Evolutionary conservation across 2,888 invertebrate genomes (phyloP), one percentile per base, ranked within the genome.

Genomic region (Scaptomyza caliginosa): DNA sequence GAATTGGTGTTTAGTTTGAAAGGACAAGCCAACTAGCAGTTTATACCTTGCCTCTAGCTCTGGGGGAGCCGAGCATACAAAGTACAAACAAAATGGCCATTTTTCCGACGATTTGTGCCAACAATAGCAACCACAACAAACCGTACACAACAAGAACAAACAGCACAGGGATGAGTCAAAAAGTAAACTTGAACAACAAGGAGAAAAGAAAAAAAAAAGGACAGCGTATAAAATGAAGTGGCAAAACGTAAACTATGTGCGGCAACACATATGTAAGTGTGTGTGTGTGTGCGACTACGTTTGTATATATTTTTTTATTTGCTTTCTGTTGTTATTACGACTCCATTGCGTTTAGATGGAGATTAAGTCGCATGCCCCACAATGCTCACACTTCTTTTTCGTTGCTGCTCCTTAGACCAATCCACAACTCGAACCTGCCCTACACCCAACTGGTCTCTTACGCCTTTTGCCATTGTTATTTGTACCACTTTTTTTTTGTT

Each of bases 311-410:
- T 32, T 77, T 82, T 80, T 83, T 83, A 80, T 82, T 82, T 83
- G 84, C 64, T 86, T 86, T 83, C 74, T 58, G 80, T 72, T 83
- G 84, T 86, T 82, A 82, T 82, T 82, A 82, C 82, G 86, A 83
- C 82, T 82, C 82, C 82, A 82, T 86, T 82, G 86, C 82, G 82
- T 82, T 82, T 82, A 82, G 82, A 82, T 82, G 82, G 81, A 82
- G 82, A 82, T 82, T 86, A 82, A 82, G 86, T 86, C 84, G 72
- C 84, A 60, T 68, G 59, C 39, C 54, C 43, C 48, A 38, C 48
- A 30, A 23, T 21, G 10, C 26, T 24, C 32, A 42, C 42, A 23
- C 66, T 19, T 16, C 26, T 1, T 19, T 7, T 5, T 19, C n/a
- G n/a, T 28, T 17, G 7, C 32, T 28, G 28, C 45, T 13, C 13